phyloP scores from a whole-genome alignment of 2,113 vertebrate species.

The Epinephelus lanceolatus region DNA sequence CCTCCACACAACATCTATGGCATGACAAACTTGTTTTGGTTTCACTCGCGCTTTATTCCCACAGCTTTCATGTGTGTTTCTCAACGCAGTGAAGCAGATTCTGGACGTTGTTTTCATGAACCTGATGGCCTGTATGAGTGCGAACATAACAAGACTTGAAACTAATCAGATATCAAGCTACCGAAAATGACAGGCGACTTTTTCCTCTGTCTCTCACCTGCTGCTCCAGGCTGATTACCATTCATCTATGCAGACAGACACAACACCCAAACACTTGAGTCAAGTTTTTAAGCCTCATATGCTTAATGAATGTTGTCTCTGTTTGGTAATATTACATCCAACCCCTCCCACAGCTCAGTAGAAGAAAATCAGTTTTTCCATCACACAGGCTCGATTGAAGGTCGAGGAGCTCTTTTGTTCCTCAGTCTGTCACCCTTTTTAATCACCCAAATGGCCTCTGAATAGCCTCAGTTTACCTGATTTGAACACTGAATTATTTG shows the following conservation, averaged over 20 bases:
- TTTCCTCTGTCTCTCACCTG: constrained; percentile 39
- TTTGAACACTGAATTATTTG: too few relatives aligned
- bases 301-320: too few relatives aligned
- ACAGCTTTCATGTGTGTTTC: background rate
- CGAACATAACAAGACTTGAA: constrained; percentile 13
- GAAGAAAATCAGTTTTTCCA: too few relatives aligned
- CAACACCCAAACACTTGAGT: background rate
- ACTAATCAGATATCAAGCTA: constrained; percentile 71
- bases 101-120: constrained; percentile 16
- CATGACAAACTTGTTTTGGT: constrained; percentile 30
- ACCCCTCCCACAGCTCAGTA: too few relatives aligned
- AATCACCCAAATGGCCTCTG: too few relatives aligned
- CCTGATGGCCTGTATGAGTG: background rate
- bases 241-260: constrained; percentile 59
- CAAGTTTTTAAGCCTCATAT: too few relatives aligned
- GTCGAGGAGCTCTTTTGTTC: too few relatives aligned
- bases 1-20: constrained; percentile 20
- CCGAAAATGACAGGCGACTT: constrained; percentile 37
- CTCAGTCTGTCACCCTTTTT: too few relatives aligned
- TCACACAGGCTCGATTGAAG: too few relatives aligned
- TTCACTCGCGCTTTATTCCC: constrained; percentile 9
- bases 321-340: too few relatives aligned
- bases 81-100: background rate
- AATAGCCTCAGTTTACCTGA: too few relatives aligned
- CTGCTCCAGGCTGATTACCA: constrained; percentile 39